Evolutionary conservation across 64 coral and sea anemone species (phyloP).

Genomic region (Stichodactyla mertensii): DNA sequence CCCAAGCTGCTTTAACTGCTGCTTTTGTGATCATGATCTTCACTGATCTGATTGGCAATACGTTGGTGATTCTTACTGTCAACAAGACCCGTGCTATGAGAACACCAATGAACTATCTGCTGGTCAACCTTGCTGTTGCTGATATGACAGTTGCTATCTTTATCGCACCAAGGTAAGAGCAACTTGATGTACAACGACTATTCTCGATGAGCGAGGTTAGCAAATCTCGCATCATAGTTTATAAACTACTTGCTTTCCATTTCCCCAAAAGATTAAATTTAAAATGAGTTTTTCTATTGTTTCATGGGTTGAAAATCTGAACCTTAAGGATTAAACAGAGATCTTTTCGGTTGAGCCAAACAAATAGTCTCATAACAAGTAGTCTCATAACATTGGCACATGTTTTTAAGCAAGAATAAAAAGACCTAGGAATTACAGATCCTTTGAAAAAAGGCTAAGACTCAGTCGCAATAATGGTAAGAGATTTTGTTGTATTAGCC

Average conservation of each 20-base stretch:
- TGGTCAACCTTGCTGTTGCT: neutral
- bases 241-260: too few relatives aligned
- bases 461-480: too few relatives aligned
- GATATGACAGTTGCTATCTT: neutral
- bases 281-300: neutral
- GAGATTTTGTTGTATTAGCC: too few relatives aligned
- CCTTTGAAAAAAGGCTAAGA: too few relatives aligned
- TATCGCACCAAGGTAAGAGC: neutral
- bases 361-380: too few relatives aligned
- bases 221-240: too few relatives aligned
- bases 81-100: conserved; percentile 3
- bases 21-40: neutral
- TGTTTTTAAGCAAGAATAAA: too few relatives aligned
- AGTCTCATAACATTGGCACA: too few relatives aligned
- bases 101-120: conserved; percentile 19
- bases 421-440: too few relatives aligned
- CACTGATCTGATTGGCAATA: conserved; percentile 8
- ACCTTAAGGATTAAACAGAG: neutral
- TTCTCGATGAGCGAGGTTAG: too few relatives aligned
- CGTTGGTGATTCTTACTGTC: conserved; percentile 4
- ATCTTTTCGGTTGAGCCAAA: too few relatives aligned
- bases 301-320: neutral
- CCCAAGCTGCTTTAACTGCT: neutral
- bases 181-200: too few relatives aligned
- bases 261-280: neutral